Conservation (phyloP, 2,113 vertebrate genomes). For the Urocolius indicus region DNA sequence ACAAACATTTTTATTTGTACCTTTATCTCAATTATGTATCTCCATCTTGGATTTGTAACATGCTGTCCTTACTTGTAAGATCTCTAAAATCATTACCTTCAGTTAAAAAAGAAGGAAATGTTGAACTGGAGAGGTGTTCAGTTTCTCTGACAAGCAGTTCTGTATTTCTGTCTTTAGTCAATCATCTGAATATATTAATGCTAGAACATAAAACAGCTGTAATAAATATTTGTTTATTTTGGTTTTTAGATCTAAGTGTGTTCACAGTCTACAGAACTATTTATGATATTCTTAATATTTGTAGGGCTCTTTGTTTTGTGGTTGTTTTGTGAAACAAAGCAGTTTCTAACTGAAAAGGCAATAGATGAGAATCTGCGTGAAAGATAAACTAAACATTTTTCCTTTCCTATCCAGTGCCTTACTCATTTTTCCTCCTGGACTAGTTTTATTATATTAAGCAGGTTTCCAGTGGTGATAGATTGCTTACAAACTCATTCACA, state of each 20-base stretch:
- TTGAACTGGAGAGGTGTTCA: not conserved
- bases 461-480: not conserved
- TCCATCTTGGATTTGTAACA: not conserved
- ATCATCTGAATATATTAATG: not conserved
- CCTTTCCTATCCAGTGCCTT: not conserved
- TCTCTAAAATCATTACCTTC: not conserved
- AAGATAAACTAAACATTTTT: not conserved
- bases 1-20: not conserved
- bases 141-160: not conserved
- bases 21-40: not conserved
- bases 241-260: not conserved
- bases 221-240: not conserved
- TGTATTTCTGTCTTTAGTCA: not conserved
- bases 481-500: not conserved
- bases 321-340: not conserved
- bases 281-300: not conserved
- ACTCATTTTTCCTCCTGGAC: not conserved
- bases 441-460: not conserved
- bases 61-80: not conserved
- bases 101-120: not conserved
- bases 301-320: not conserved
- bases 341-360: not conserved
- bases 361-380: not conserved
- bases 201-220: not conserved
- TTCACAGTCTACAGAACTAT: not conserved